Percentiles rank a stretch among this genome's conserved stretches.
These are phyloP conservation scores for Malthinus flaveolus DNA, from an alignment of 2,888 invertebrate species.

Conservation along the genomic window DNA sequence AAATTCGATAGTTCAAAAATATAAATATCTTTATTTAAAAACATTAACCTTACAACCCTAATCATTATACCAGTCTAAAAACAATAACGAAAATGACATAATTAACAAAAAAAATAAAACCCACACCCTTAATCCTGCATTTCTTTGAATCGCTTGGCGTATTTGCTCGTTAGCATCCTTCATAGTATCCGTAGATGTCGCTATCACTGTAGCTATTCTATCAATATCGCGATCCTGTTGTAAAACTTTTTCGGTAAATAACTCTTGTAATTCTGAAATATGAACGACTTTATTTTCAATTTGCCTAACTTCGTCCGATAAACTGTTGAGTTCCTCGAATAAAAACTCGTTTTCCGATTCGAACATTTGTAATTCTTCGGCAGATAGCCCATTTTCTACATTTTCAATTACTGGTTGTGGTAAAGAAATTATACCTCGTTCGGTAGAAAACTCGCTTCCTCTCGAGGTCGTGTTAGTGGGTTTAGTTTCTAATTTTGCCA, in stretches of 20 bases:
- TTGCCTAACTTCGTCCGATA: constrained; percentile 88
- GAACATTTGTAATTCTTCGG: constrained; percentile 91
- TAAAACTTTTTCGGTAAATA: constrained; percentile 94
- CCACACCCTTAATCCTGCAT: constrained; percentile 93
- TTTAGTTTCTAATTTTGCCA: constrained; percentile 68
- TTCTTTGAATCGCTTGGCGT: constrained; percentile 93
- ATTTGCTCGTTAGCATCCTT: constrained; percentile 97
- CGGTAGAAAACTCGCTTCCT: constrained; percentile 12
- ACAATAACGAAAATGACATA: constrained; percentile 92
- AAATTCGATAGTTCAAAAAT: background rate
- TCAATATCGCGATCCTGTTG: constrained; percentile 95
- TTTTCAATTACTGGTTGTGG: constrained; percentile 49
- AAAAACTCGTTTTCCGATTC: constrained; percentile 89
- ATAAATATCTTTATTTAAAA: background rate
- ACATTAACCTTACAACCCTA: constrained; percentile 46
- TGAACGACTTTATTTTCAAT: constrained; percentile 92
- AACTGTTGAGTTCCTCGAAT: constrained; percentile 82
- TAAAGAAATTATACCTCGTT: constrained; percentile 40
- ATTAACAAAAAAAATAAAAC: constrained; percentile 93
- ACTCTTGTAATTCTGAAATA: constrained; percentile 92
- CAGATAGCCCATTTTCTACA: constrained; percentile 70
- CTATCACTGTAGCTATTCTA: constrained; percentile 83
- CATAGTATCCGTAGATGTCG: constrained; percentile 93
- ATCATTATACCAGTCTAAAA: constrained; percentile 98
- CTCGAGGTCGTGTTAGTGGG: constrained; percentile 35